These are phyloP conservation scores for Nanorana parkeri DNA, from an alignment of 2,113 vertebrate genomes.

Conservation along the genomic window DNA sequence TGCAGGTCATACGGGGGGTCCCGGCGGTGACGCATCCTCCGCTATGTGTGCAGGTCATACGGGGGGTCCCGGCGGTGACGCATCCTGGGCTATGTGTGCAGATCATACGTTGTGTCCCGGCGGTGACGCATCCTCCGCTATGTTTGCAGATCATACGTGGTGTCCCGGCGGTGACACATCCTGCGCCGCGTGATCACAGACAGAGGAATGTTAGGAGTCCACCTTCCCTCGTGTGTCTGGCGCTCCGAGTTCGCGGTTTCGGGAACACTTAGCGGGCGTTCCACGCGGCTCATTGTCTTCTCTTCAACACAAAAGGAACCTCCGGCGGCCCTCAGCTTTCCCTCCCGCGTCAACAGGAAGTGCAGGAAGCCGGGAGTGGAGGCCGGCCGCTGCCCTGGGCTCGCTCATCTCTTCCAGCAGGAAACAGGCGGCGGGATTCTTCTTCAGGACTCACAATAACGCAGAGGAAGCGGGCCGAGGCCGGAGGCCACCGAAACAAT, in stretches of 20 bases:
- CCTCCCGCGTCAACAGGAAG: conserved; percentile 49
- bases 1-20: too few species aligned
- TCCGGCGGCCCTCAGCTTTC: background rate
- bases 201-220: too few species aligned
- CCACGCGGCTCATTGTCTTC: background rate
- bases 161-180: too few species aligned
- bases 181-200: too few species aligned
- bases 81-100: too few species aligned
- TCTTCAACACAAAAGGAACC: background rate
- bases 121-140: too few species aligned
- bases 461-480: conserved; percentile 49
- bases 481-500: conserved; percentile 35
- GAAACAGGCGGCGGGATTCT: conserved; percentile 38
- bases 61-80: too few species aligned
- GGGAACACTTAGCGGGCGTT: background rate
- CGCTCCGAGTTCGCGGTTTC: background rate
- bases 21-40: too few species aligned
- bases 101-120: too few species aligned
- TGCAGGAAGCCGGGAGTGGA: conserved; percentile 47
- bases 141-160: too few species aligned
- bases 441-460: conserved; percentile 49
- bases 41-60: too few species aligned
- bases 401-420: conserved; percentile 48
- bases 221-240: too few species aligned
- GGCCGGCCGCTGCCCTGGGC: conserved; percentile 5